Conservation (phyloP, 2,888 invertebrate species). For the Drosophila hawaiiensis region DNA sequence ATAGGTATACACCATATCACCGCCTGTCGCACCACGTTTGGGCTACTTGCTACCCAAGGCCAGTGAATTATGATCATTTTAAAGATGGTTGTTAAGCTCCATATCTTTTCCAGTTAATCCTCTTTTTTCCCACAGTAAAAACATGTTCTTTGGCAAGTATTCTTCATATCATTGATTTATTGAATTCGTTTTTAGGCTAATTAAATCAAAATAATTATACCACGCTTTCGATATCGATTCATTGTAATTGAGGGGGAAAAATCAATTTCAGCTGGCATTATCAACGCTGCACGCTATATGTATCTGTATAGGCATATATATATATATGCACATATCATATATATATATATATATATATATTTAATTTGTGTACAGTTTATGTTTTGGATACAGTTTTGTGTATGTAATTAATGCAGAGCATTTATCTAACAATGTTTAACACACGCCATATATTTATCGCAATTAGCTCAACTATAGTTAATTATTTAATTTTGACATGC, state of each 20-base stretch:
- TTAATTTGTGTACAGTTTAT: conserved; percentile 36
- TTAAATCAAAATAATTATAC: conserved; percentile 46
- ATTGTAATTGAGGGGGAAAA: conserved; percentile 16
- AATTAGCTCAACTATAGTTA: conserved; percentile 14
- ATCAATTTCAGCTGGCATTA: conserved; percentile 24
- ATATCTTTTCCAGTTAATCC: background rate
- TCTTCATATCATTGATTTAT: conserved; percentile 50
- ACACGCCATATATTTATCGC: conserved; percentile 5
- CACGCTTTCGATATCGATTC: conserved; percentile 14
- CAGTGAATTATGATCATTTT: background rate
- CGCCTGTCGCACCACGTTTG: background rate
- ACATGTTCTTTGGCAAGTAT: background rate
- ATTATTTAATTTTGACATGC: conserved; percentile 34
- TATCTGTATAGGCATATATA: conserved; percentile 14
- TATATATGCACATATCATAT: conserved; percentile 13
- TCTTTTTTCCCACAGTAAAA: background rate
- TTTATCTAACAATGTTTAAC: conserved; percentile 13
- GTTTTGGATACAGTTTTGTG: conserved; percentile 6
- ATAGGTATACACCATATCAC: background rate
- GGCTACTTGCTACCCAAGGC: background rate
- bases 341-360: background rate
- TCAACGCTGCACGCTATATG: conserved; percentile 18
- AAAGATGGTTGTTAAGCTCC: background rate
- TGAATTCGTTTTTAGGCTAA: conserved; percentile 45
- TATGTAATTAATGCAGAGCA: conserved; percentile 10